Conservation (phyloP, 2,797 vertebrate genomes). For the Galagoides demidoff region DNA sequence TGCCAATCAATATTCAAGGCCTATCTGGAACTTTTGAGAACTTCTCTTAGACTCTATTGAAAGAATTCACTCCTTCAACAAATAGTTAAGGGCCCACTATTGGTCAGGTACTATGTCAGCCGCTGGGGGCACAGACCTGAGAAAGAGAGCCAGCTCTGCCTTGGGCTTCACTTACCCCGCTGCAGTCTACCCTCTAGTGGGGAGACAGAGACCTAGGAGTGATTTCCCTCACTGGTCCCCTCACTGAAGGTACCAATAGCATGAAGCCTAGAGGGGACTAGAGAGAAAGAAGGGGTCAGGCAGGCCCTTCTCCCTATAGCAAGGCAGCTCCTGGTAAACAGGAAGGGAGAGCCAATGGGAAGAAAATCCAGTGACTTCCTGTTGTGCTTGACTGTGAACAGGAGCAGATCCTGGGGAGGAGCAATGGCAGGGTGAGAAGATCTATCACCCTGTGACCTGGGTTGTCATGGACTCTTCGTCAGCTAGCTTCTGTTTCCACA, state of each 20-base stretch:
- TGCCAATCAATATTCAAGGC: not conserved
- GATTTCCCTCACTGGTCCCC: not conserved
- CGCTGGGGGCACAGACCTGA: not conserved
- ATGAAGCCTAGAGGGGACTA: not conserved
- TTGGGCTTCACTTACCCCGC: not conserved
- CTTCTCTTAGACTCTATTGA: not conserved
- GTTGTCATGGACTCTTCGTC: not conserved
- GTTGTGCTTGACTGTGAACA: not conserved
- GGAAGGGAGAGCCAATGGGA: not conserved
- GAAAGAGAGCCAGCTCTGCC: not conserved
- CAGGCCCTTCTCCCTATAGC: not conserved
- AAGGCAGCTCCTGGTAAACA: not conserved
- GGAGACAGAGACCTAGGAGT: not conserved
- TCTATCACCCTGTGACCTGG: not conserved
- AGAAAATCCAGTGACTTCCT: not conserved
- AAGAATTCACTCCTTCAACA: not conserved
- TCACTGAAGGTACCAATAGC: not conserved
- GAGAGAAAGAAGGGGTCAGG: not conserved
- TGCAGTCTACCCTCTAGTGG: not conserved
- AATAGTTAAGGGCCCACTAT: not conserved
- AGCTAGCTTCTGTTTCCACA: not conserved
- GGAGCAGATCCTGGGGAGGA: not conserved
- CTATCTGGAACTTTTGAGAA: not conserved
- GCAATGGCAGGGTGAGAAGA: not conserved
- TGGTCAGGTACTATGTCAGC: not conserved